A percentile compares a stretch with the other conserved stretches of the same genome.
Conservation (phyloP, 2,888 invertebrate species). For the Standfussiana lucernea region DNA sequence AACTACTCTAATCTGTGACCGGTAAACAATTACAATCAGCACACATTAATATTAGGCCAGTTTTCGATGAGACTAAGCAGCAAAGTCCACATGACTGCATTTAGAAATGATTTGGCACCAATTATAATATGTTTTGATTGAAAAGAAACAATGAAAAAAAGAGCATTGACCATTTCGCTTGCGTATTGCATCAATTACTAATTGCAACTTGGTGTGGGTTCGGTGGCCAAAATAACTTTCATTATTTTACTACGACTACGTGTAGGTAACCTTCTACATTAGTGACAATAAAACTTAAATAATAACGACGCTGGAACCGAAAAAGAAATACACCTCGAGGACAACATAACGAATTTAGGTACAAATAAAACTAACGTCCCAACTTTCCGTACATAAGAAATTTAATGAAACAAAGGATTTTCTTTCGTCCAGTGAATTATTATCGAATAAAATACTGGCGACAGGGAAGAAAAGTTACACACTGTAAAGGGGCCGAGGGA, state of each 20-base stretch:
- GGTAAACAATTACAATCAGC: conserved; percentile 49
- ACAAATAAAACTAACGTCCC: conserved; percentile 72
- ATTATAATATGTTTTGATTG: not conserved
- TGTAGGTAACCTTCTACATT: not conserved
- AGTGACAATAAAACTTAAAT: conserved; percentile 37
- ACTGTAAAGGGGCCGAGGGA: conserved; percentile 83
- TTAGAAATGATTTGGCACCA: not conserved
- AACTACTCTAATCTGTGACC: conserved; percentile 47
- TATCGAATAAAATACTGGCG: conserved; percentile 85
- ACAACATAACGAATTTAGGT: conserved; percentile 58
- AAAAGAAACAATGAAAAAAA: not conserved
- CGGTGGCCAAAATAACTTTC: not conserved
- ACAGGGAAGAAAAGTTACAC: conserved; percentile 85
- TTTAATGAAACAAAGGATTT: conserved; percentile 83
- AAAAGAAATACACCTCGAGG: conserved; percentile 37
- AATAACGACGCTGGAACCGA: conserved; percentile 15
- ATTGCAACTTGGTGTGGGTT: not conserved
- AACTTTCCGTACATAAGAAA: conserved; percentile 70
- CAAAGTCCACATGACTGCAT: not conserved
- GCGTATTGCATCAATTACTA: not conserved
- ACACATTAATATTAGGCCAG: conserved; percentile 46
- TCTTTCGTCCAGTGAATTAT: conserved; percentile 82
- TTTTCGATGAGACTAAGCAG: not conserved
- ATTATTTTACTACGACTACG: not conserved
- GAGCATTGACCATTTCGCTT: not conserved